phyloP scores from a whole-genome alignment of 2,888 invertebrate genomes.

The Teinopalpus imperialis region DNA sequence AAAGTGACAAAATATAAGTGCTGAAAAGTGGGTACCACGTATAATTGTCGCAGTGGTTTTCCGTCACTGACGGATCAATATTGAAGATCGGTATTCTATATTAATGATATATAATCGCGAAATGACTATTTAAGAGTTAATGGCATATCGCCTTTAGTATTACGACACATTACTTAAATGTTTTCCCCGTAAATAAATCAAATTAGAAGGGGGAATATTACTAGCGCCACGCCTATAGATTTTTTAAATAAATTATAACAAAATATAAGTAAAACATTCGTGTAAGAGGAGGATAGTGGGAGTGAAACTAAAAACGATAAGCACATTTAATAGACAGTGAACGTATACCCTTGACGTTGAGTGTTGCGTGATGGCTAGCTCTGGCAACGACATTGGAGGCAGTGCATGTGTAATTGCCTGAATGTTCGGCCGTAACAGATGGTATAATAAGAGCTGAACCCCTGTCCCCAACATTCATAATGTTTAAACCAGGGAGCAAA shows the following conservation, averaged over 20 bases:
- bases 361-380: slow-evolving; percentile 81
- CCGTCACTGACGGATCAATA: slow-evolving; percentile 84
- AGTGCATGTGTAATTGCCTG: slow-evolving; percentile 86
- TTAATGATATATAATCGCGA: slow-evolving; percentile 82
- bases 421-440: slow-evolving; percentile 85
- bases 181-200: slow-evolving; percentile 81
- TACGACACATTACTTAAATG: slow-evolving; percentile 80
- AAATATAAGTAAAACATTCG: slow-evolving; percentile 13
- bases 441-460: slow-evolving; percentile 87
- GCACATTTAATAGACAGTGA: slow-evolving; percentile 53
- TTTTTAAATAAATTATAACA: slow-evolving; percentile 24
- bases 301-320: slow-evolving; percentile 51
- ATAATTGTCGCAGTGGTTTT: slow-evolving; percentile 88
- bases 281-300: slow-evolving; percentile 15
- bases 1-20: no score
- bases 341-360: slow-evolving; percentile 84
- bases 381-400: slow-evolving; percentile 84
- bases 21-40: no score
- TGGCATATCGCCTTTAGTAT: slow-evolving; percentile 87
- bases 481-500: slow-evolving; percentile 81
- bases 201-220: slow-evolving; percentile 83
- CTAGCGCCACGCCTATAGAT: slow-evolving; percentile 79
- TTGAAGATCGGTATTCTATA: slow-evolving; percentile 83
- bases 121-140: slow-evolving; percentile 86
- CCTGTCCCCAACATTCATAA: slow-evolving; percentile 84